These are phyloP conservation scores for Heteronetta atricapilla DNA, from an alignment of 2,113 vertebrate genomes.

Conservation along the genomic window DNA sequence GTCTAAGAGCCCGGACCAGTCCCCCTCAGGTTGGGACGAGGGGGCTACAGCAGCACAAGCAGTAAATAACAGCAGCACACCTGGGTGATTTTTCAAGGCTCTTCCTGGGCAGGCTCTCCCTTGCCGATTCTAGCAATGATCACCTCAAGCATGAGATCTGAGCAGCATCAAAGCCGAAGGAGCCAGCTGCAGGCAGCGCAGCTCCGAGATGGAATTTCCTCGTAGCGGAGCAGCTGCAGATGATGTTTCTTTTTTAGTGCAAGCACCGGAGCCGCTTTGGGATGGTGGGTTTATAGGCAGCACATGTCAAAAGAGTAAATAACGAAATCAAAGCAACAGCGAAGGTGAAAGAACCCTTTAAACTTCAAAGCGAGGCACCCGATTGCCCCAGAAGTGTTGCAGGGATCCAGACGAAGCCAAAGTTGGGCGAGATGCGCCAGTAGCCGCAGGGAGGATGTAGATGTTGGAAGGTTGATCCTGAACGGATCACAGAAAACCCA, in stretches of 20 bases:
- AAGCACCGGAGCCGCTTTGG: conserved; percentile 6
- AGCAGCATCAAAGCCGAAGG: neutral
- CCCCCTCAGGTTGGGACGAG: fast-evolving
- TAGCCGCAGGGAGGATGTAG: neutral
- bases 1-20: neutral
- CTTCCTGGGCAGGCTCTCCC: neutral
- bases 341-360: conserved; percentile 14
- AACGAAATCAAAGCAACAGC: conserved; percentile 37
- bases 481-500: neutral
- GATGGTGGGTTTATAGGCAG: conserved; percentile 1
- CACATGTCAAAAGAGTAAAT: conserved; percentile 41
- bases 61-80: neutral
- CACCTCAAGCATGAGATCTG: neutral
- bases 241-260: neutral
- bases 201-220: neutral
- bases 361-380: conserved; percentile 20
- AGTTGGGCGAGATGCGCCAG: neutral
- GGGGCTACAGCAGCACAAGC: neutral
- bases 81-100: neutral
- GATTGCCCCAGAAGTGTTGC: neutral
- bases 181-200: neutral
- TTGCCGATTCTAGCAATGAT: neutral
- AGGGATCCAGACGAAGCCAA: neutral
- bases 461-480: neutral
- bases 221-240: neutral